Conservation (phyloP, 2,113 vertebrate species). For the Perognathus longimembris region DNA sequence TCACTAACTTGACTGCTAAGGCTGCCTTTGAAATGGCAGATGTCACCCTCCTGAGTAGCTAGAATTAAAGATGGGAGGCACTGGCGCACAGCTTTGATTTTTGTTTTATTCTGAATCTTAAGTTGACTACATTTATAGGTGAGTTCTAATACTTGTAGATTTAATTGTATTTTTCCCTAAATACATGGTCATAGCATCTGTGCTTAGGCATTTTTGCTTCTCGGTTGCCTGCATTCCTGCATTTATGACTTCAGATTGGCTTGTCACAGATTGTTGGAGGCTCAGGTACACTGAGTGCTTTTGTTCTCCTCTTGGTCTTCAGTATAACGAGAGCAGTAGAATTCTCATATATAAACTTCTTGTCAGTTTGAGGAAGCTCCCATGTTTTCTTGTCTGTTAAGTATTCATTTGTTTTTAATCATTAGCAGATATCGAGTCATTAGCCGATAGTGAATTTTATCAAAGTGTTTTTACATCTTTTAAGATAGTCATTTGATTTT, state of each 20-base stretch:
- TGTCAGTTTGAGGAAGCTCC: not conserved
- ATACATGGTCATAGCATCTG: not conserved
- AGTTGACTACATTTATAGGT: conserved; percentile 24
- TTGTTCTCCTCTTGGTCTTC: not conserved
- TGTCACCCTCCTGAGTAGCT: no score
- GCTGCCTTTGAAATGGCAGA: no score
- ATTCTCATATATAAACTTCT: not conserved
- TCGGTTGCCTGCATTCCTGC: not conserved
- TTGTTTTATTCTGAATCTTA: conserved; percentile 51
- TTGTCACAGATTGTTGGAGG: not conserved
- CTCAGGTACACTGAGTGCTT: not conserved
- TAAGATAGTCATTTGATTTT: conserved; percentile 19
- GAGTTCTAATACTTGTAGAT: conserved; percentile 22
- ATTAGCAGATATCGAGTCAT: no score
- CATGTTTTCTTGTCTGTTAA: conserved; percentile 21
- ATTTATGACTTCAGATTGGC: not conserved
- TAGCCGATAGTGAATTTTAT: conserved; percentile 29
- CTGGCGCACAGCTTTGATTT: no score
- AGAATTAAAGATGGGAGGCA: no score
- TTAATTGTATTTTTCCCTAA: conserved; percentile 7
- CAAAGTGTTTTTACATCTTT: not conserved
- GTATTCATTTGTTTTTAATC: conserved; percentile 18
- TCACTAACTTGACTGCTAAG: no score
- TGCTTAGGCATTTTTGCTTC: conserved; percentile 16
- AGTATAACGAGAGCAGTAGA: not conserved